These are phyloP conservation scores for Caranx melampygus DNA, from an alignment of 2,113 vertebrate genomes.

Conservation along the genomic window DNA sequence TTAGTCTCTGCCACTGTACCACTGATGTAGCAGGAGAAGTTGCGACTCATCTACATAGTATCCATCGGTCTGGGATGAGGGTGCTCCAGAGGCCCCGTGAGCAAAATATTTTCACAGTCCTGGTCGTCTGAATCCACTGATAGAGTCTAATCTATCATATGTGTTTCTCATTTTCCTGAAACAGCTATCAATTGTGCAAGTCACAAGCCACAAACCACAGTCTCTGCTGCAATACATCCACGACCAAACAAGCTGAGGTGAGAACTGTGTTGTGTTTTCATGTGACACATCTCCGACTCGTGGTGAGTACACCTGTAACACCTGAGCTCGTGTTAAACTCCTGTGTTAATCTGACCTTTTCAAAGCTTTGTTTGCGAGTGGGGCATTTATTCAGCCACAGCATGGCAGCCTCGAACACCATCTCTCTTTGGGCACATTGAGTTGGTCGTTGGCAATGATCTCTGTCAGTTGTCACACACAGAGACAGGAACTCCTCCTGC, in stretches of 20 bases:
- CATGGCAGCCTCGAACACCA: conserved; percentile 84
- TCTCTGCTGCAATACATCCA: background rate
- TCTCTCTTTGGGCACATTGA: conserved; percentile 84
- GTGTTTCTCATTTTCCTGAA: too few relatives aligned
- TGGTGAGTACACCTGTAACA: background rate
- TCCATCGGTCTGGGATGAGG: background rate
- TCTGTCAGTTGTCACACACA: conserved; percentile 85
- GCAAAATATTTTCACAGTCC: too few relatives aligned
- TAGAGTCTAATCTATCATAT: too few relatives aligned
- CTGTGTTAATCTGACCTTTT: conserved; percentile 78
- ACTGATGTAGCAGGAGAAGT: background rate
- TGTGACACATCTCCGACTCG: background rate
- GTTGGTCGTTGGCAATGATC: conserved; percentile 83
- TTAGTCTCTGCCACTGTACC: background rate
- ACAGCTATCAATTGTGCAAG: too few relatives aligned
- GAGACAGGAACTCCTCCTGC: conserved; percentile 86
- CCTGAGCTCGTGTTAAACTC: background rate
- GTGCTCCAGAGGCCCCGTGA: too few relatives aligned
- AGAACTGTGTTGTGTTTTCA: background rate
- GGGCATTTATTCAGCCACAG: conserved; percentile 83
- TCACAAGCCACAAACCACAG: too few relatives aligned
- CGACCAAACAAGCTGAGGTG: background rate
- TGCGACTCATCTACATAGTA: too few relatives aligned
- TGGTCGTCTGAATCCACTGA: too few relatives aligned
- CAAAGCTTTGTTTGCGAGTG: conserved; percentile 82